Percentiles rank a stretch among this genome's conserved stretches.
Evolutionary conservation across 1,140 invertebrate species (phyloP).

Genomic region (Drosophila nasuta): DNA sequence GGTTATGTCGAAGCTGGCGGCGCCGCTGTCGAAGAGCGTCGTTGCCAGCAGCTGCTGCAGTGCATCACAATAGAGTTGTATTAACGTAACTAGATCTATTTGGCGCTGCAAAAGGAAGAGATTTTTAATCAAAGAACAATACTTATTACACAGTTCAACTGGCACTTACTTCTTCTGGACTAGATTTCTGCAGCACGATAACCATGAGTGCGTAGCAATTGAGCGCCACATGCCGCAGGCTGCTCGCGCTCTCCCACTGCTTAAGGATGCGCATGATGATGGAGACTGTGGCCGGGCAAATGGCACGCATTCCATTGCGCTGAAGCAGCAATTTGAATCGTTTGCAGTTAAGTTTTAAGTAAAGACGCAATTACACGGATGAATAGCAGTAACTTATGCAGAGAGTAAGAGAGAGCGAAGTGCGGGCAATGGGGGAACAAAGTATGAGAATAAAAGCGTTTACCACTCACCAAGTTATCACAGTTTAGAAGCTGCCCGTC

Average conservation of each 20-base stretch:
- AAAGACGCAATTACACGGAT: background rate
- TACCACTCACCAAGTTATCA: conserved; percentile 85
- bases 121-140: background rate
- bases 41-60: conserved; percentile 74
- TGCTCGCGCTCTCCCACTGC: conserved; percentile 77
- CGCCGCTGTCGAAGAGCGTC: conserved; percentile 67
- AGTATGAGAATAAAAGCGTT: conserved; percentile 44
- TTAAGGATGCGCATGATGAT: conserved; percentile 86
- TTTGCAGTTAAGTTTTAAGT: conserved; percentile 10
- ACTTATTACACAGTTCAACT: background rate
- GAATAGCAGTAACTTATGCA: background rate
- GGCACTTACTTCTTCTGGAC: conserved; percentile 87
- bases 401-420: conserved; percentile 18
- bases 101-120: conserved; percentile 85
- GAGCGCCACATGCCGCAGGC: conserved; percentile 85
- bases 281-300: conserved; percentile 88
- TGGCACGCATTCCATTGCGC: conserved; percentile 87
- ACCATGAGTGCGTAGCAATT: conserved; percentile 87
- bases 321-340: conserved; percentile 52
- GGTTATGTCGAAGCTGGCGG: conserved; percentile 72
- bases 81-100: conserved; percentile 87
- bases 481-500: conserved; percentile 81
- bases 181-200: conserved; percentile 86
- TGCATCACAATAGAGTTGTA: conserved; percentile 86
- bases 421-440: conserved; percentile 57